Evolutionary conservation across 2,113 vertebrate genomes (phyloP).

Genomic region (Megalops atlanticus): DNA sequence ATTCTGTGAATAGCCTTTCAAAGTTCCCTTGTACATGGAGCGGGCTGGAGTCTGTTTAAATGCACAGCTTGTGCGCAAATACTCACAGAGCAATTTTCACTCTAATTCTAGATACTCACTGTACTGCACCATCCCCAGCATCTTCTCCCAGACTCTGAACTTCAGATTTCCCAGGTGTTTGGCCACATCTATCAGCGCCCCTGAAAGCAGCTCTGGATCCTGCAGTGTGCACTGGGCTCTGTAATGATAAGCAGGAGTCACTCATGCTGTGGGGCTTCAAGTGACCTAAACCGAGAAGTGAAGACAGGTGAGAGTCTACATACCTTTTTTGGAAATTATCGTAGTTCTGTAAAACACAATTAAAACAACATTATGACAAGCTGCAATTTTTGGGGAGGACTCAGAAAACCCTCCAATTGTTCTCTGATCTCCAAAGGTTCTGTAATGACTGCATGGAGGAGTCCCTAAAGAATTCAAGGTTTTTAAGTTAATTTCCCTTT

Average conservation of each 20-base stretch:
- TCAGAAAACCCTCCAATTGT: no score
- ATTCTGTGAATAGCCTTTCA: no score
- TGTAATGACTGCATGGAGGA: no score
- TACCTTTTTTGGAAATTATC: slow-evolving; percentile 56
- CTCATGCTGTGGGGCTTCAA: neutral
- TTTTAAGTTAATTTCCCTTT: no score
- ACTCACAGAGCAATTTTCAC: no score
- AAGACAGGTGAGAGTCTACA: neutral
- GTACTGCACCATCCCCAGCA: slow-evolving; percentile 55
- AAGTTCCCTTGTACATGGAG: no score
- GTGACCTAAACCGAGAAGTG: neutral
- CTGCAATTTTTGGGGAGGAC: no score
- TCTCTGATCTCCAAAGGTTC: no score
- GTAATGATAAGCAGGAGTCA: neutral
- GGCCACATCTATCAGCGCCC: slow-evolving; percentile 59
- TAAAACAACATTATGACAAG: no score
- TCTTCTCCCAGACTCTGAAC: slow-evolving; percentile 62
- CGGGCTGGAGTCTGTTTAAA: no score
- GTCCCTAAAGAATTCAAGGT: no score
- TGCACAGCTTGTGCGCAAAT: no score
- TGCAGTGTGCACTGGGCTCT: slow-evolving; percentile 15
- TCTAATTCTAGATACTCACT: slow-evolving; percentile 48
- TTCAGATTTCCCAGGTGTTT: slow-evolving; percentile 55
- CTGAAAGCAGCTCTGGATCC: slow-evolving; percentile 27
- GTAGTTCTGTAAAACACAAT: slow-evolving; percentile 52